Base-by-base conservation (phyloP, 37 sponge, comb jelly and placozoan genomes). In the Hexactinellida sp. region DNA sequence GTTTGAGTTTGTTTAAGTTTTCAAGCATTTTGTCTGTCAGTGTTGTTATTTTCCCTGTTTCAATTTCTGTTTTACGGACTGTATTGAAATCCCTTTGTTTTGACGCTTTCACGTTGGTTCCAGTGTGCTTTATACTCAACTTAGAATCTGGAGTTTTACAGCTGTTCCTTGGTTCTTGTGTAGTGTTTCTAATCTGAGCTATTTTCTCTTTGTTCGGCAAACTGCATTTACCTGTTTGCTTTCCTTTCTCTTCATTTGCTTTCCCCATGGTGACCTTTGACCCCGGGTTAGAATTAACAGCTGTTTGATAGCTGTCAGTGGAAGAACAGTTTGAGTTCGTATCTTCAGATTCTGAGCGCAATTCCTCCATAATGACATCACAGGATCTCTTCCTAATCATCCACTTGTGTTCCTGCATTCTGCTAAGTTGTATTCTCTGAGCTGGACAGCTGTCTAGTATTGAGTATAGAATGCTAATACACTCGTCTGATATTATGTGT, bases 21-120 rank as follows among this genome's bases (percentile, higher is more conserved):
- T 63, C 76, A 63, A 63, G 76, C 76, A 63, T 63, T 63, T 63
- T 63, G 34, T 63, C 76, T 63, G 76, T 63, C 19, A 63, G 76
- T 25, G 25, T 41, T 16, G 5, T 63, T 10, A 63, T n/a, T n/a
- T 63, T 63, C 13, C 76, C 76, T 21, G 25, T 10, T 63, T 63
- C 28, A 7, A 10, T n/a, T n/a, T 63, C 28, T 63, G 32, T 28
- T 28, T 63, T 63, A 7, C 13, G 3, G 25, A 21, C 13, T 3
- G 34, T 25, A 63, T 7, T 7, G 34, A 28, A 25, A n/a, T 63
- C 76, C 13, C 30, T 63, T n/a, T 63, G 76, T 63, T 63, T 63
- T 7, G 76, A 63, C 21, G 25, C 19, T 28, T 28, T 63, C 30
- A 7, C 13, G 3, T 63, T 63, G 34, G 13, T 63, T n/a, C 34